Base-by-base conservation (phyloP, 2,888 invertebrate genomes). In the Vanessa cardui region DNA sequence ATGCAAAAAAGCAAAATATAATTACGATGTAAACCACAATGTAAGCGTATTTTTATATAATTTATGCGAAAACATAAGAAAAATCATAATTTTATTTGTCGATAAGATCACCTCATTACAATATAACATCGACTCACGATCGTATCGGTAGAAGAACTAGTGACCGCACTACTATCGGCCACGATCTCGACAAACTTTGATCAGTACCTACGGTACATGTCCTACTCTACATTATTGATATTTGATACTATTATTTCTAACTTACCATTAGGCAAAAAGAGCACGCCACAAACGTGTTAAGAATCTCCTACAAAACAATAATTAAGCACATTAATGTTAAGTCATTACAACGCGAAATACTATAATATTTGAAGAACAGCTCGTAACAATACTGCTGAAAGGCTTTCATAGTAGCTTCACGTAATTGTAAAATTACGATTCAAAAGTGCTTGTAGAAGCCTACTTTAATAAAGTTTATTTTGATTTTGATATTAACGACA, bases 71-170 rank as follows among this genome's bases (percentile, higher is more conserved):
- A 46, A 59, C 58, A 39, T 39, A 46, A 58, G 26, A 63, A 26
- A 58, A 67, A 52, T 54, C n/a, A 20, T 63, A 63, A 63, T 67
- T 49, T 52, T 46, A 59, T 52, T 33, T 12, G 59, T 50, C 33
- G 62, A 67, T 63, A 63, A 63, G n/a, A 62, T 70, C 66, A 26
- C 60, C 60, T 68, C 21, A 71, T 68, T 71, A 62, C 60, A 60
- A 60, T 68, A 64, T 77, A 78, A 70, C 73, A 71, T 73, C 72
- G 70, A 67, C 58, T 66, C 70, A 47, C 70, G 71, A 71, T 61
- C 70, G 61, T 66, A 74, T 76, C 77, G 75, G 75, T 78, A 74
- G 69, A 73, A 71, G 68, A 66, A 74, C 69, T 62, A 72, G 74
- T 75, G 74, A 73, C 71, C 68, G 61, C 68, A 66, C 61, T 66